phyloP scores from a whole-genome alignment of 2,797 vertebrate species.

The Myripristis murdjan region DNA sequence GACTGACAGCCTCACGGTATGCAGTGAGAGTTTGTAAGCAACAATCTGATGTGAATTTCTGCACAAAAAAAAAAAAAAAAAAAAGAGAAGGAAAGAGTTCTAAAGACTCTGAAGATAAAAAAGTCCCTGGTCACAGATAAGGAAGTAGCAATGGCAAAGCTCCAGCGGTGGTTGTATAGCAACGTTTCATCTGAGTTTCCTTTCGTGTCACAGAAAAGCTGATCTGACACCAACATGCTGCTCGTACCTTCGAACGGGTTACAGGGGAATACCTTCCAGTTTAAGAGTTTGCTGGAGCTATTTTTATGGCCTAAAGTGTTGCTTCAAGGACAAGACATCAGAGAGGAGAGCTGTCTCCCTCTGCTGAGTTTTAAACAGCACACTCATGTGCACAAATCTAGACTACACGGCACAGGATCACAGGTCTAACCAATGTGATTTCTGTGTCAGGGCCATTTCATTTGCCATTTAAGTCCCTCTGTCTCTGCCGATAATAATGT shows the following conservation, averaged over 20 bases:
- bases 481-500: no score
- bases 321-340: slow-evolving; percentile 20
- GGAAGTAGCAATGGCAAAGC: slow-evolving; percentile 20
- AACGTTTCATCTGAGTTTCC: slow-evolving; percentile 20
- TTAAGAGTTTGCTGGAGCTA: not conserved
- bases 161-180: not conserved
- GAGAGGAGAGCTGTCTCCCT: slow-evolving; percentile 14
- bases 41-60: not conserved
- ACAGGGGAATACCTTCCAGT: not conserved
- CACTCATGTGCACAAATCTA: not conserved
- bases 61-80: no score
- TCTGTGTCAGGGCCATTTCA: not conserved
- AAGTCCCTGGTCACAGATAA: slow-evolving; percentile 29
- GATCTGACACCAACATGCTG: not conserved
- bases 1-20: not conserved
- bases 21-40: not conserved
- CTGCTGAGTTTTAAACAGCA: slow-evolving; percentile 2
- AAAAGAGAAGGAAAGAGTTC: not conserved
- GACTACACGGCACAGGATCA: not conserved
- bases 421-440: not conserved
- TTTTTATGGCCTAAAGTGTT: slow-evolving; percentile 2
- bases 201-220: slow-evolving; percentile 10
- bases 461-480: slow-evolving; percentile 6
- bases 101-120: not conserved
- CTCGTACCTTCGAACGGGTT: not conserved